Conservation (phyloP, 2,888 invertebrate species). For the Drosophila cracens region DNA sequence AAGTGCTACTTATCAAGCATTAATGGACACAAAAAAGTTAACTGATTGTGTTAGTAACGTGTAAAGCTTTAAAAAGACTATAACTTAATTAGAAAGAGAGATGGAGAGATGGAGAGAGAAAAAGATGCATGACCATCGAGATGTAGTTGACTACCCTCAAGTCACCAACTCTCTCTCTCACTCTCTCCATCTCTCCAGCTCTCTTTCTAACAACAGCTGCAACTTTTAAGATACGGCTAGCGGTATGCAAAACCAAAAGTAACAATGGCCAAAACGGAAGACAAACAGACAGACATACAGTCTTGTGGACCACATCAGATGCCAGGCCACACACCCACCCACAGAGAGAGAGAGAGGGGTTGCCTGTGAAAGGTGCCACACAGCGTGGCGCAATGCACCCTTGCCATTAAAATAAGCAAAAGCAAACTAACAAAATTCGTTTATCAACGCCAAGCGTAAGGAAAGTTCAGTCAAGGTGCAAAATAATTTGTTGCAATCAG, state of each 20-base stretch:
- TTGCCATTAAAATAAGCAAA: conserved; percentile 74
- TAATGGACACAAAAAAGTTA: neutral
- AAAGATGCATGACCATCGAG: neutral
- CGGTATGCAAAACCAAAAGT: conserved; percentile 71
- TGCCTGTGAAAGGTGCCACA: conserved; percentile 27
- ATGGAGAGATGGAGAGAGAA: neutral
- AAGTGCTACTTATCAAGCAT: neutral
- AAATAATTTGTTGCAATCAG: conserved; percentile 80
- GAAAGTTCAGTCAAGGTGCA: conserved; percentile 79
- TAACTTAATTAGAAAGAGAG: conserved; percentile 14
- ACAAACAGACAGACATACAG: conserved; percentile 4
- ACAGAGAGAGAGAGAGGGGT: neutral
- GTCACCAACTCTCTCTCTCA: neutral
- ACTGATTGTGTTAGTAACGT: neutral
- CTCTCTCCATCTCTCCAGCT: too few species aligned
- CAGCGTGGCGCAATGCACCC: conserved; percentile 39
- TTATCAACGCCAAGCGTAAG: conserved; percentile 78
- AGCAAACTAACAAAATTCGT: conserved; percentile 80
- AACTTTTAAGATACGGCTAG: conserved; percentile 63
- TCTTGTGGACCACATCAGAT: conserved; percentile 36
- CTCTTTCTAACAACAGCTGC: conserved; percentile 62
- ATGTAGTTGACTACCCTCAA: neutral
- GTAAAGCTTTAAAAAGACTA: conserved; percentile 2
- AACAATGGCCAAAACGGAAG: conserved; percentile 46
- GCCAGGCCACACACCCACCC: conserved; percentile 1